Base-by-base conservation (phyloP, 2,888 invertebrate species). In the Oconnorella tubifera region DNA sequence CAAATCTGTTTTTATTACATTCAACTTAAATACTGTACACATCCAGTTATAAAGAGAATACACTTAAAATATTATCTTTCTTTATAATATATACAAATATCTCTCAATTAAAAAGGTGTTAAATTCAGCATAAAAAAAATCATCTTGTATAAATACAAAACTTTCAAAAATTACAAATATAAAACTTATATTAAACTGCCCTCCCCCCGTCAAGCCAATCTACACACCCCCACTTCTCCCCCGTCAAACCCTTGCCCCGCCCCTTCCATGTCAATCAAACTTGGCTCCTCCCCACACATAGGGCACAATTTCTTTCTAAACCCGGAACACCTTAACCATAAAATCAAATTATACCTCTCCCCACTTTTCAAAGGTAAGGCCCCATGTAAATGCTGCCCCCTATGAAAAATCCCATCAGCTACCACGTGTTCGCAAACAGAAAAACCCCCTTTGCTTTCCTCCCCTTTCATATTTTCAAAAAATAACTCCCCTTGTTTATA, bases 251-350 rank as follows among this genome's bases (percentile, higher is more conserved):
- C 80, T 65, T 79, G 78, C 2, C 78, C 79, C 65, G 68, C 71
- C 3, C 79, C 77, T 23, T 70, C 71, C 3, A 75, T 72, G 62
- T 73, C 69, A 14, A 66, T 33, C 56, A 82, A 65, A 4, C 73
- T 68, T 1, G 84, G 83, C 53, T 62, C 70, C 31, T 70, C 48
- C 53, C 77, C 73, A 75, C 83, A 84, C 83, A 83, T 83, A 3
- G 83, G 83, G 70, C 83, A 83, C 25, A 72, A 56, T 40, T 68
- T 29, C 64, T 83, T 83, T 3, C 84, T 74, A 19, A 83, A 70
- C 25, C 57, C 51, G 1, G 83, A 83, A 19, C 81, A 76, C 59
- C 84, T 74, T 82, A 83, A 78, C 84, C 84, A 84, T 40, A 40
- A 14, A 40, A 40, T 40, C 10, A 40, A 19, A 40, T 40, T 40